A percentile compares a stretch with the other conserved stretches of the same genome.
Conservation (phyloP, 2,797 vertebrate genomes). For the Neostethus bicornis region DNA sequence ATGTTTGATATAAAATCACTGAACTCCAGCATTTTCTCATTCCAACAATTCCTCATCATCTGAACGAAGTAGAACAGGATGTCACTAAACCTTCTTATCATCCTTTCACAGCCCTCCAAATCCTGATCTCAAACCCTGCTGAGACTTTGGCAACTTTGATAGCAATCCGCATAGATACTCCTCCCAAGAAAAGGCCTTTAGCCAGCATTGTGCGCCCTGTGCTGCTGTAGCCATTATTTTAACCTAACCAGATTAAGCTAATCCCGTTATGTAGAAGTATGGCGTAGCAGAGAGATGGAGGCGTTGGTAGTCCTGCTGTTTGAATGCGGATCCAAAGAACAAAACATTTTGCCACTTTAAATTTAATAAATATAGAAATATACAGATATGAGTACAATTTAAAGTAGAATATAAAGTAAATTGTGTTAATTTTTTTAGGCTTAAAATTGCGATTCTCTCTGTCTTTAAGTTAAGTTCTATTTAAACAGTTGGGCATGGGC, state of each 20-base stretch:
- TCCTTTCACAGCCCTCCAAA: slow-evolving; percentile 26
- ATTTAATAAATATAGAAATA: slow-evolving; percentile 2
- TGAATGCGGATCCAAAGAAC: slow-evolving; percentile 48
- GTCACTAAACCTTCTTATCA: slow-evolving; percentile 27
- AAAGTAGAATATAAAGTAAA: too few relatives aligned
- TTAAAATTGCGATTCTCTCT: too few relatives aligned
- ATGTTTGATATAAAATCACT: too few relatives aligned
- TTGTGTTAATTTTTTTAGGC: too few relatives aligned
- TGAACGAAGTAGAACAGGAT: slow-evolving; percentile 10
- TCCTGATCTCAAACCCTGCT: slow-evolving; percentile 38
- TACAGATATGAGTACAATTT: neutral
- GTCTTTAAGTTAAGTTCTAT: too few relatives aligned
- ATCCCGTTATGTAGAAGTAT: slow-evolving; percentile 73
- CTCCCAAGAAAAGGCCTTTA: slow-evolving; percentile 17
- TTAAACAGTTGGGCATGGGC: too few relatives aligned
- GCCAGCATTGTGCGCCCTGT: slow-evolving; percentile 50
- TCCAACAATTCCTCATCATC: neutral
- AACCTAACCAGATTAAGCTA: slow-evolving; percentile 79
- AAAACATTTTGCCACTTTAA: slow-evolving; percentile 38
- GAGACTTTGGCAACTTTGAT: slow-evolving; percentile 26
- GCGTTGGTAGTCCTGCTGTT: slow-evolving; percentile 52
- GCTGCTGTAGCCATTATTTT: slow-evolving; percentile 68
- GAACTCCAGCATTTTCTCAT: neutral
- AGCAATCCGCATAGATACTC: slow-evolving; percentile 8
- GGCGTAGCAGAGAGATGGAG: slow-evolving; percentile 54